Base-by-base conservation (phyloP, 2,888 invertebrate genomes). In the Meiosimyza platycephala region DNA sequence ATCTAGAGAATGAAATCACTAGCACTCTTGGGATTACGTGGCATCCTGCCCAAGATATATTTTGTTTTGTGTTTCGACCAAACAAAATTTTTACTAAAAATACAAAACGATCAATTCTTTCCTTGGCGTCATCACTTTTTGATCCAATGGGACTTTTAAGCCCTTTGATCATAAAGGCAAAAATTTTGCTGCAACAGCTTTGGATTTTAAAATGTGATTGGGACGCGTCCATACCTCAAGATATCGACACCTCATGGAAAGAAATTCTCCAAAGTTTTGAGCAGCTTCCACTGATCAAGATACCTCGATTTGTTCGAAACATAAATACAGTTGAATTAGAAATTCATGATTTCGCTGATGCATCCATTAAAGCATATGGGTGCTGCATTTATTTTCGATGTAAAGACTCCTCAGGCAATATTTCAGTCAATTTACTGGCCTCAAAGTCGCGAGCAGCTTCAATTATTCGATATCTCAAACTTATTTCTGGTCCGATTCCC, bases 201-300 rank as follows among this genome's bases (percentile, higher is more conserved):
- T 69, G 69, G 74, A 12, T 69, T 12, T 15, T 57, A 6, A 68
- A 69, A 47, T 72, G 52, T 33, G 72, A 72, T 55, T 72, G 70
- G 72, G 72, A 74, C 57, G 72, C 72, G 40, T 65, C 72, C 2
- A 54, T 67, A 3, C 72, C 72, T 1, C 72, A 72, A 63, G 22
- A 51, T 16, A 18, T 74, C 28, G 51, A 59, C 13, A 64, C 69
- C 13, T 28, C 66, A 9, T 72, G 74, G 66, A 60, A 47, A 3
- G 54, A 40, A 7, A 16, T 74, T 16, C 12, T 54, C 4, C 15
- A 18, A 16, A 65, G 66, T 54, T 69, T 69, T 15, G 0, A 55
- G 2, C 47, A 64, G 13, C 63, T 69, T 12, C 52, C 52, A 52
- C 2, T 52, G 52, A 52, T 52, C n/a, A 13, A 52, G 2, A 52